These are phyloP conservation scores for Brachyhypopomus gauderio DNA, from an alignment of 2,113 vertebrate genomes.

Conservation along the genomic window DNA sequence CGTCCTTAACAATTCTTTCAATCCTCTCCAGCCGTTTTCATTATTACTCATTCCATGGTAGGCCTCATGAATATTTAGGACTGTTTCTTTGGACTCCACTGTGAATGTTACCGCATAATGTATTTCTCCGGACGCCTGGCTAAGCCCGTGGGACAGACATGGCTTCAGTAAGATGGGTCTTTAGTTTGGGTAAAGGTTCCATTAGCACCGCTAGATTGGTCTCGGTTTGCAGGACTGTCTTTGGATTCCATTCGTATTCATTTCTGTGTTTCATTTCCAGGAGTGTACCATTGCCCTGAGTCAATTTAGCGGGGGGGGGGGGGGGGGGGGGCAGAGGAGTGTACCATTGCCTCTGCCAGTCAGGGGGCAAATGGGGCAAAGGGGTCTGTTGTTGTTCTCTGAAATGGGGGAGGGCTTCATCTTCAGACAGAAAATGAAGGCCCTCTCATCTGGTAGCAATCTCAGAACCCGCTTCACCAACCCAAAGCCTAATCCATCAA, in stretches of 20 bases:
- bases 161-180: slow-evolving; percentile 31
- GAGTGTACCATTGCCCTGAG: slow-evolving; percentile 14
- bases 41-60: slow-evolving; percentile 24
- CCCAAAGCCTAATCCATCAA: slow-evolving; percentile 77
- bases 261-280: slow-evolving; percentile 14
- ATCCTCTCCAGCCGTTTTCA: slow-evolving; percentile 20
- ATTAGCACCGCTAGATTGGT: slow-evolving; percentile 11
- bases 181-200: slow-evolving; percentile 37
- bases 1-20: slow-evolving; percentile 29
- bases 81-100: slow-evolving; percentile 44
- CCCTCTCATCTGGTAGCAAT: slow-evolving; percentile 81
- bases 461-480: slow-evolving; percentile 68
- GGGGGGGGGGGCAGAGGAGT: background rate
- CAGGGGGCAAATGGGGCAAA: background rate
- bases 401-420: slow-evolving; percentile 32
- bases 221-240: slow-evolving; percentile 6
- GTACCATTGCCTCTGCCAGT: slow-evolving; percentile 38
- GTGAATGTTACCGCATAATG: slow-evolving; percentile 45
- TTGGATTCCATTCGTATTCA: slow-evolving; percentile 25
- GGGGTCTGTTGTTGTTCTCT: slow-evolving; percentile 1
- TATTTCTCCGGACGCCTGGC: slow-evolving; percentile 48
- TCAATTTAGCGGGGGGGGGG: background rate
- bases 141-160: slow-evolving; percentile 35
- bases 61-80: slow-evolving; percentile 47
- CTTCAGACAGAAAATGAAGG: slow-evolving; percentile 61